Conservation (phyloP, 2,113 vertebrate species). For the Pituophis catenifer region DNA sequence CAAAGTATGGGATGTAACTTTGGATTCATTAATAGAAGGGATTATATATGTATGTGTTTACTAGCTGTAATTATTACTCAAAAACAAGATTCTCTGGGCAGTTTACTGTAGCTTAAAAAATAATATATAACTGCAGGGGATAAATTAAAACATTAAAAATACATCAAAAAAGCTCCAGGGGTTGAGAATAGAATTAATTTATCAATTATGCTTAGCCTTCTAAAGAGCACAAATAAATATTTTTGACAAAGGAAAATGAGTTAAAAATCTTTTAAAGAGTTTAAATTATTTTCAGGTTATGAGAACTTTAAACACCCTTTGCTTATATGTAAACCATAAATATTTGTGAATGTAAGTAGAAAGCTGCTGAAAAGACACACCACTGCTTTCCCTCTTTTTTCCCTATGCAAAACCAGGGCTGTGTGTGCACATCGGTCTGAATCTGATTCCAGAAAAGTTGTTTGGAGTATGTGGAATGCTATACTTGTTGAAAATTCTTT, state of each 20-base stretch:
- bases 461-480: neutral
- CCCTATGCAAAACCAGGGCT: neutral
- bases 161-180: neutral
- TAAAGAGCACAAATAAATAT: neutral
- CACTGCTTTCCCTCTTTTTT: neutral
- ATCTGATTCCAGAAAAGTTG: neutral
- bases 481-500: neutral
- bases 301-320: neutral
- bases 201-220: neutral
- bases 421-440: neutral
- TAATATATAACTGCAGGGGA: neutral
- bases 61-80: neutral
- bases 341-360: neutral
- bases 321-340: neutral
- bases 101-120: neutral
- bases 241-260: neutral
- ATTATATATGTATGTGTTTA: neutral
- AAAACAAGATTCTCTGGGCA: neutral
- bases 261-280: neutral
- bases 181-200: neutral
- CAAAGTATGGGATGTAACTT: neutral
- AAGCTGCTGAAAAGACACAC: neutral
- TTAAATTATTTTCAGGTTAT: neutral
- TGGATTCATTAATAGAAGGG: neutral
- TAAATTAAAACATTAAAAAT: neutral